Base-by-base conservation (phyloP, 2,113 vertebrate genomes). In the Cichladusa arquata region DNA sequence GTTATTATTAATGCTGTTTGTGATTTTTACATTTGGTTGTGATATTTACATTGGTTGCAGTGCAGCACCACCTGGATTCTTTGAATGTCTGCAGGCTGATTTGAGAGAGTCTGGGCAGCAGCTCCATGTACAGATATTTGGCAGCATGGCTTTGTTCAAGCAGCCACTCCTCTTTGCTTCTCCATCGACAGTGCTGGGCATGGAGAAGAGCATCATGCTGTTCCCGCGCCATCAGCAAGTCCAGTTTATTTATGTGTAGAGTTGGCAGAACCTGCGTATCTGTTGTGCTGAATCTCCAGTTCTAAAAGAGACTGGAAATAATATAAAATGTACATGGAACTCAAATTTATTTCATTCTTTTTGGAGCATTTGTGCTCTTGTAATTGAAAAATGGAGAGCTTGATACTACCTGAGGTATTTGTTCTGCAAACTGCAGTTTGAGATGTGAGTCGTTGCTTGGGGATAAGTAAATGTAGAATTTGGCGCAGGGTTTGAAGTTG, bases 11-110 rank as follows among this genome's bases (percentile, higher is more conserved):
- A 25, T 28, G 10, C 26, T 85, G 22, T 9, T 72, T 53, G 38
- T 80, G 44, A 66, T 83, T 93, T 93, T 88, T 45, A 47, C 56
- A 86, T 78, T 78, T 62, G 44, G 15, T 78, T 81, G 51, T 50
- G 82, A 48, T 71, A 82, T 45, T 45, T 45, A 45, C 44, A 45
- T 45, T 45, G 44, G 44, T 45, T 45, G 44, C 44, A 56, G 56
- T 36, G 24, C 76, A 81, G 64, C 51, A 93, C 82, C 86, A 92
- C 92, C 88, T 88, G 83, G 71, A 81, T 90, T 81, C 56, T 86
- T 66, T 84, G 86, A 51, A 77, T 38, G 38, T 79, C 70, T 81
- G 38, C 56, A 60, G 48, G 14, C 72, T 88, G 61, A 73, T 92
- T 51, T 1, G 5, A 53, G n/a, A 53, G 48, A 67, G 36, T 56